phyloP scores from a whole-genome alignment of 2,113 vertebrate genomes.

The Coptodon rendalli region DNA sequence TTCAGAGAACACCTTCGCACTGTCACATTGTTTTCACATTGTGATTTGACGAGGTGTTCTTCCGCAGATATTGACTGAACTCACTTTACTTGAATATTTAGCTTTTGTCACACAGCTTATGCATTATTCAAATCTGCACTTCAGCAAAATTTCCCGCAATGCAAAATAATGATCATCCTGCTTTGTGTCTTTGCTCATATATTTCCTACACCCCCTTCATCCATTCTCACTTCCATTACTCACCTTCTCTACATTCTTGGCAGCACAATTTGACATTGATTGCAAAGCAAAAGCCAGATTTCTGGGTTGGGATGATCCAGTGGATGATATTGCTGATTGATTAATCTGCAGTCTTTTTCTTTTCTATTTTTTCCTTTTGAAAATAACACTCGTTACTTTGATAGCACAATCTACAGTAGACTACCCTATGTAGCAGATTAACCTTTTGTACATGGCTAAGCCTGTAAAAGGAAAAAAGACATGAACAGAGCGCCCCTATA shows the following conservation, averaged over 20 bases:
- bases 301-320: neutral
- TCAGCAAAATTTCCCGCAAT: neutral
- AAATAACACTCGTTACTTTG: neutral
- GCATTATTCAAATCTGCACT: neutral
- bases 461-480: conserved; percentile 18
- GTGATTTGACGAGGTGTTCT: neutral
- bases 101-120: too few relatives aligned
- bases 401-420: conserved; percentile 10
- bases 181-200: neutral
- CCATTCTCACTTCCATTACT: neutral
- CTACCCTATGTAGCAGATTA: conserved; percentile 34
- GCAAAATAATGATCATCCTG: neutral
- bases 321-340: conserved; percentile 19
- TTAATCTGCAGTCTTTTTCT: conserved; percentile 20
- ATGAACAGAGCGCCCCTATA: conserved; percentile 21
- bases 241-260: neutral
- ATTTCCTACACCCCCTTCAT: neutral
- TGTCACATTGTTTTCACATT: neutral
- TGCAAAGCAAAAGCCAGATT: neutral
- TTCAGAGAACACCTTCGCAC: neutral
- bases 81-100: neutral
- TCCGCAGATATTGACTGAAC: neutral
- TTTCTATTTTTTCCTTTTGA: neutral
- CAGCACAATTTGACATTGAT: neutral
- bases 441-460: neutral